A percentile compares a stretch with the other conserved stretches of the same genome.
phyloP scores from a whole-genome alignment of 1,140 invertebrate species.

The Caerostris darwini region DNA sequence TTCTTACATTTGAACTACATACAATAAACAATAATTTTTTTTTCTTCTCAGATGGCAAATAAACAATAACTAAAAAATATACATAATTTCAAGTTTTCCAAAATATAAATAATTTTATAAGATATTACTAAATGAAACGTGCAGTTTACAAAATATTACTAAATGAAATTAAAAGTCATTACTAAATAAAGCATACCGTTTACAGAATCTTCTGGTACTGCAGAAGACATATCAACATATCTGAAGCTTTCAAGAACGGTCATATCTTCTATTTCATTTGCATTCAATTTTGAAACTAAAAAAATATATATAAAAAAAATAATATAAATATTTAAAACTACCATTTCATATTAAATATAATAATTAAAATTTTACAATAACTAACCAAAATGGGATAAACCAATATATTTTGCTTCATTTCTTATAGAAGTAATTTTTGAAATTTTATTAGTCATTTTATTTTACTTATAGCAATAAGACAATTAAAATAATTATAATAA shows the following conservation, averaged over 20 bases:
- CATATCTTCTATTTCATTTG: constrained; percentile 63
- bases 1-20: too few relatives aligned
- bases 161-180: background rate
- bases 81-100: too few relatives aligned
- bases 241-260: constrained; percentile 42
- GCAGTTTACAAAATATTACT: background rate
- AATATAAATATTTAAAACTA: background rate
- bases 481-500: too few relatives aligned
- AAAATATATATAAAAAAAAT: background rate
- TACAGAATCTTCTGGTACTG: background rate
- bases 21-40: too few relatives aligned
- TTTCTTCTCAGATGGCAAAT: too few relatives aligned
- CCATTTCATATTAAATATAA: too few relatives aligned
- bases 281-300: constrained; percentile 28
- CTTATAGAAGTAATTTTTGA: too few relatives aligned
- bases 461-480: too few relatives aligned
- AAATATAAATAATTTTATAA: too few relatives aligned
- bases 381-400: background rate
- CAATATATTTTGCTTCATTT: background rate
- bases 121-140: background rate
- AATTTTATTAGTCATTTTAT: too few relatives aligned
- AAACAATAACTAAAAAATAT: too few relatives aligned
- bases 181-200: background rate
- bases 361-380: background rate
- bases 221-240: constrained; percentile 65